phyloP scores from a whole-genome alignment of 2,113 vertebrate species.

The Anguilla japonica region DNA sequence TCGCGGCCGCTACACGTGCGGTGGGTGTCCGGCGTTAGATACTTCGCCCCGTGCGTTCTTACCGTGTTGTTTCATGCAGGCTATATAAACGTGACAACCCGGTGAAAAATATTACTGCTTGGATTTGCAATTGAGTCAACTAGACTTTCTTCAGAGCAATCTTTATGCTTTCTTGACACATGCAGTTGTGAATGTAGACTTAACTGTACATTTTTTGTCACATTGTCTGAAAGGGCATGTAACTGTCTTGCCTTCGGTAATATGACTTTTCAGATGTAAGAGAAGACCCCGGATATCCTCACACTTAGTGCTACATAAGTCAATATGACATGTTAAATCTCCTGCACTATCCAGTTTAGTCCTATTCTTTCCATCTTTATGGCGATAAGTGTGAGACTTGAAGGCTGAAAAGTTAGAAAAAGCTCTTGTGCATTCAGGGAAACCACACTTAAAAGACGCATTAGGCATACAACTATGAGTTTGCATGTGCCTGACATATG shows the following conservation, averaged over 20 bases:
- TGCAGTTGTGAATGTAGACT: not conserved
- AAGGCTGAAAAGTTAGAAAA: not conserved
- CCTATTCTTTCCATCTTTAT: not conserved
- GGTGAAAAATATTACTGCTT: no score
- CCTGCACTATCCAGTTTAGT: not conserved
- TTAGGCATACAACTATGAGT: conserved; percentile 3
- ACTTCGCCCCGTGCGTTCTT: no score
- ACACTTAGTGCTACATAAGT: not conserved
- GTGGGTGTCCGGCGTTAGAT: no score
- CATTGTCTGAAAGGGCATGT: not conserved
- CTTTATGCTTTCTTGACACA: no score
- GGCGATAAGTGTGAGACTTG: not conserved
- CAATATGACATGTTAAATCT: conserved; percentile 4
- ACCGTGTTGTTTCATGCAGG: no score
- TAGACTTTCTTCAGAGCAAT: no score
- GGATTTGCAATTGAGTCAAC: no score
- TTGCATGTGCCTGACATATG: not conserved
- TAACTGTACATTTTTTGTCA: not conserved
- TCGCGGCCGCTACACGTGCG: no score
- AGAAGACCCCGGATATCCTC: not conserved
- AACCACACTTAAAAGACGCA: not conserved
- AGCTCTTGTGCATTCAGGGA: not conserved
- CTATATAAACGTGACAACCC: no score
- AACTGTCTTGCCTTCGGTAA: not conserved
- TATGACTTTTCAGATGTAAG: not conserved